Base-by-base conservation (phyloP, 2,797 vertebrate species). In the Galaxias olidus region DNA sequence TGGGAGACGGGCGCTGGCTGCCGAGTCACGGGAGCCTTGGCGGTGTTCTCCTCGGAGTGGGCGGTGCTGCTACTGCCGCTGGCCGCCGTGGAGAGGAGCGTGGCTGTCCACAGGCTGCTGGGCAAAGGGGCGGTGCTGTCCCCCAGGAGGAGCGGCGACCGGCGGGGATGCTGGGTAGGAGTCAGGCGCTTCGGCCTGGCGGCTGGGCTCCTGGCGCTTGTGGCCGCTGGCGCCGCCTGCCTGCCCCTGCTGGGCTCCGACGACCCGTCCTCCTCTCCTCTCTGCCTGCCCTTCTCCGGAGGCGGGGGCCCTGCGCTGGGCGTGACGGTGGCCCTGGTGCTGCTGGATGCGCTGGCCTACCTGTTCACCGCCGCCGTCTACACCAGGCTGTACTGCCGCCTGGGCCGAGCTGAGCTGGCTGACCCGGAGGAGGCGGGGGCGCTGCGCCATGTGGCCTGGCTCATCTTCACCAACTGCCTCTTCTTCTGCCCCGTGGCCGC, bases 381-480 rank as follows among this genome's bases (percentile, higher is more conserved):
- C 89, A 98, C 95, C 4, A 94, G 94, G 77, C 93, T 99, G 41
- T 99, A 99, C 78, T 99, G 96, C 89, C 90, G 93, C 73, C 79
- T 99, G 71, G 97, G 97, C 62, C 91, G 96, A 68, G 94, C 94
- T 73, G 95, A 97, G 83, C 91, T 98, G 65, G 94, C 93, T 0
- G 96, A 96, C 70, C 94, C 94, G 4, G 92, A 94, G 0, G 94
- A 98, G 75, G 93, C 95, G 0, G 92, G 93, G 17, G 94, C 92
- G 44, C 94, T 98, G 66, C 94, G 96, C 62, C 96, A 99, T 0
- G 92, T 99, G 0, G 97, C 97, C 61, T 99, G 98, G 98, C 93
- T 99, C 1, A 98, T 99, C 86, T 99, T 99, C 87, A 98, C 96
- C 59, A 98, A 98, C 80, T 98, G 97, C 89, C 96, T 99, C 87